phyloP scores from a whole-genome alignment of 2,797 vertebrate genomes.

The Typhlichthys subterraneus region DNA sequence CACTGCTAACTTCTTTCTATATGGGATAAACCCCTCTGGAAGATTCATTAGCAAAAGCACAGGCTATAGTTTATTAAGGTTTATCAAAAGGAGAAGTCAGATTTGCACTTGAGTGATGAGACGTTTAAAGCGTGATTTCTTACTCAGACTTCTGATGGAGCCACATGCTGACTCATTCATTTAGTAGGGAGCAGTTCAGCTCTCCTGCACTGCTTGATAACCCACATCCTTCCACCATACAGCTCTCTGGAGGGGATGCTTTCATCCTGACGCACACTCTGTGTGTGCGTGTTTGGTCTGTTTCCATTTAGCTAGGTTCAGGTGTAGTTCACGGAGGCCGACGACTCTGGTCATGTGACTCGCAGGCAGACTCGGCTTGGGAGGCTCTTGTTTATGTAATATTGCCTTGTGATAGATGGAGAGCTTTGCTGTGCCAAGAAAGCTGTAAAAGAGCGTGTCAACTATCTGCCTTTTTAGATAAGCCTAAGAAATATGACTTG shows the following conservation, averaged over 20 bases:
- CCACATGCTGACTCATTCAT: constrained; percentile 49
- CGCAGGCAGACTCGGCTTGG: constrained; percentile 45
- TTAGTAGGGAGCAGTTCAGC: constrained; percentile 39
- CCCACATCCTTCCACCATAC: constrained; percentile 66
- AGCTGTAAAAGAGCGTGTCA: constrained; percentile 27
- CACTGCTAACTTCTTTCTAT: too few relatives aligned
- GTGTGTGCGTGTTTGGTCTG: constrained; percentile 68
- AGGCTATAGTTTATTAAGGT: constrained; percentile 9
- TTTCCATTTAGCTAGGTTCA: constrained; percentile 78
- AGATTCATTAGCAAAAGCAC: constrained; percentile 4
- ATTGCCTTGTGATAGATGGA: constrained; percentile 48
- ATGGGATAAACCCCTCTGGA: not conserved
- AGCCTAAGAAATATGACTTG: constrained; percentile 35
- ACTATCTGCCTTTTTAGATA: constrained; percentile 42
- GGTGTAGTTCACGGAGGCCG: constrained; percentile 73
- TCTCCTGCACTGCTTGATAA: constrained; percentile 53
- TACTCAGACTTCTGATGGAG: constrained; percentile 22
- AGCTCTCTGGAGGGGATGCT: constrained; percentile 69
- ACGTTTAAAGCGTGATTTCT: constrained; percentile 21
- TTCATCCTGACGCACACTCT: constrained; percentile 74
- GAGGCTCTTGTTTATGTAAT: constrained; percentile 61
- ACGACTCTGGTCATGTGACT: constrained; percentile 65
- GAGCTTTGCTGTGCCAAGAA: constrained; percentile 41
- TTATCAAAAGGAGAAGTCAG: constrained; percentile 11
- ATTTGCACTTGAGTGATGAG: constrained; percentile 7